These are phyloP conservation scores for Halisarca cf. caerulea DNA, from an alignment of 37 sponge, comb jelly and placozoan species.

Conservation along the genomic window DNA sequence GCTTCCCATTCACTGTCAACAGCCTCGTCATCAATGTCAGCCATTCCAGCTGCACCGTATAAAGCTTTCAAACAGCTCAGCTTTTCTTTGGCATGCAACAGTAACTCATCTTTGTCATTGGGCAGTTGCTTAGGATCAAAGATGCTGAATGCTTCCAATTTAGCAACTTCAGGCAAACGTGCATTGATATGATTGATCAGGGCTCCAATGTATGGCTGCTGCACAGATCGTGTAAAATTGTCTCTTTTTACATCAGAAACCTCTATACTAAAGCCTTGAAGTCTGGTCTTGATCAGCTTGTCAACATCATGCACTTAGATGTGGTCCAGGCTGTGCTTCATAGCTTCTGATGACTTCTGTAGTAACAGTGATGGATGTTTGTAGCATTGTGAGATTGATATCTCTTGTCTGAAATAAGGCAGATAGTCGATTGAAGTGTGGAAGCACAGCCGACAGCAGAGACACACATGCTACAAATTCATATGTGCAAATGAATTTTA, in stretches of 20 bases:
- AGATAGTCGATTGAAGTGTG: conserved; percentile 7
- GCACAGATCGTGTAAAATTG: not conserved
- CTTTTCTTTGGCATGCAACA: conserved; percentile 2
- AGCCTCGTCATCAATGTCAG: not conserved
- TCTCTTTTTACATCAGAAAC: conserved; percentile 1
- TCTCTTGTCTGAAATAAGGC: conserved; percentile 18
- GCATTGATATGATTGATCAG: not conserved
- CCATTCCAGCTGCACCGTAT: too few relatives aligned
- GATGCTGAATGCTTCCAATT: conserved; percentile 15
- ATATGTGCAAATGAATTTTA: conserved; percentile 17
- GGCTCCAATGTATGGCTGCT: conserved; percentile 15
- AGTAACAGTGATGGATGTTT: not conserved
- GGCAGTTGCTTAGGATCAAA: conserved; percentile 25
- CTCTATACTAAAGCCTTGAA: conserved; percentile 10
- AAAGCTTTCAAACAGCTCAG: not conserved
- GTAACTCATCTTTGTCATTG: not conserved
- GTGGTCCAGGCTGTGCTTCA: not conserved
- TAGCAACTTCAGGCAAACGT: conserved; percentile 11
- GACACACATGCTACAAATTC: conserved; percentile 28
- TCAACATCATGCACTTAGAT: not conserved
- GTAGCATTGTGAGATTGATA: conserved; percentile 8
- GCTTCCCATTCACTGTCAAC: conserved; percentile 21
- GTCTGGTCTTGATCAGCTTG: not conserved
- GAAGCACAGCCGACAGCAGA: conserved; percentile 12
- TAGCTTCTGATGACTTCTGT: conserved; percentile 14